A percentile compares a stretch with the other conserved stretches of the same genome.
Conservation (phyloP, 2,113 vertebrate species). For the Onychostruthus taczanowskii region DNA sequence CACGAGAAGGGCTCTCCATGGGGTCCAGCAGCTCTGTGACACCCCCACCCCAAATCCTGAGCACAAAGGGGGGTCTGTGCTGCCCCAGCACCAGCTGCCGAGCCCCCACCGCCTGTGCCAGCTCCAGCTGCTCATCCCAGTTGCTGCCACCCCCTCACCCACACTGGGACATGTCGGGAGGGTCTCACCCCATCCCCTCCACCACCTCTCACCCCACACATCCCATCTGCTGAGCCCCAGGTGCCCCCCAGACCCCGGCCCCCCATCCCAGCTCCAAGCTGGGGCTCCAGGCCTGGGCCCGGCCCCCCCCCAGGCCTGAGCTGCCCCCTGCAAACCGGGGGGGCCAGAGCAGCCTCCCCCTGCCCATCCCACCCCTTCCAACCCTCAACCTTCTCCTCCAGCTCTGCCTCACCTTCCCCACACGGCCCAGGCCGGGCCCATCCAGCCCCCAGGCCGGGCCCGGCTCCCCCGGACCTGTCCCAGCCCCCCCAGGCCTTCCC, state of each 20-base stretch:
- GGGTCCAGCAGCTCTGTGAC: neutral
- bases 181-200: neutral
- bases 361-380: neutral
- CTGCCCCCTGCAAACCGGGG: neutral
- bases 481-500: no score
- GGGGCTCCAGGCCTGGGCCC: neutral
- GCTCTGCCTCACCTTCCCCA: no score
- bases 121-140: constrained; percentile 26
- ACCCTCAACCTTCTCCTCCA: no score
- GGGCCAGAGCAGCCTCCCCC: neutral
- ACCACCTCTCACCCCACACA: rapidly evolving
- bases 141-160: neutral
- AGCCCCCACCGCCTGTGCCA: rapidly evolving
- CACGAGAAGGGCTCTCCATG: neutral
- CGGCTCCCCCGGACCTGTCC: no score
- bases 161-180: rapidly evolving
- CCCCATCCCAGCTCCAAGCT: neutral
- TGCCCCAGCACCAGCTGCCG: neutral
- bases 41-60: neutral
- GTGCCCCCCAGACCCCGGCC: rapidly evolving
- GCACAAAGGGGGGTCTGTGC: constrained; percentile 24
- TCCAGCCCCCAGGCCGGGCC: no score
- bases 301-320: neutral
- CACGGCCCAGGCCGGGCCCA: no score
- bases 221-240: neutral